Evolutionary conservation across 2,888 invertebrate species (phyloP), one percentile per base, ranked within the genome.

Genomic region (Cephus pulcher): DNA sequence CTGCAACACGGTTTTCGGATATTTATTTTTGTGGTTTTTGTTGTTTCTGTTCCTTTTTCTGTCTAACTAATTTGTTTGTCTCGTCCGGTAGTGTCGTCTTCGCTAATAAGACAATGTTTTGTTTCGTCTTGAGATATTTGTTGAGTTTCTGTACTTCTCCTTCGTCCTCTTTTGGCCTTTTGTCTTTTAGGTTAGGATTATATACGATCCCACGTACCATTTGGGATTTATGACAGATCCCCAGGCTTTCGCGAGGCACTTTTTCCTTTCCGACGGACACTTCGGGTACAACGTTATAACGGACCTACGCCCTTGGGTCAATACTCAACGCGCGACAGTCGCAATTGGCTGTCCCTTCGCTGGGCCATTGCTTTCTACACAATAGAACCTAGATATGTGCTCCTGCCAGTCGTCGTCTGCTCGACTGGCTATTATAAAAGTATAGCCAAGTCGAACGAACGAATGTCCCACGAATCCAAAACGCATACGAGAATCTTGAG

Each of bases 31-130:
- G 9, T 56, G 9, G 6, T 2, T 23, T 56, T 56, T 56, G 2
- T 56, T 11, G 9, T 23, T 2, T 23, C 56, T 23, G 15, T 56
- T 56, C 2, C 82, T 71, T 84, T 81, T 74, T 82, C 82, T 34
- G 33, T 80, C 15, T 56, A 9, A 9, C 9, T 23, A 23, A 9
- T 56, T 23, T 56, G 9, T 2, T 23, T 23, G 23, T 23, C 23
- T 23, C 23, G 56, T 23, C 56, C 9, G 9, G 9, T 15, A 23
- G 23, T 9, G 2, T 56, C 23, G 56, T 56, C 1, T 23, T 56
- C 9, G 56, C 56, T 9, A 23, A 1, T 9, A 23, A 1, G 56
- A 56, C 23, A 56, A 23, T 56, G 56, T 1, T 56, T 56, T 56
- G 1, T 15, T 56, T 56, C 9, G 1, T 56, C 9, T 56, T 56